phyloP scores from a whole-genome alignment of 2,797 vertebrate species.

The Atherinosoma microstoma region DNA sequence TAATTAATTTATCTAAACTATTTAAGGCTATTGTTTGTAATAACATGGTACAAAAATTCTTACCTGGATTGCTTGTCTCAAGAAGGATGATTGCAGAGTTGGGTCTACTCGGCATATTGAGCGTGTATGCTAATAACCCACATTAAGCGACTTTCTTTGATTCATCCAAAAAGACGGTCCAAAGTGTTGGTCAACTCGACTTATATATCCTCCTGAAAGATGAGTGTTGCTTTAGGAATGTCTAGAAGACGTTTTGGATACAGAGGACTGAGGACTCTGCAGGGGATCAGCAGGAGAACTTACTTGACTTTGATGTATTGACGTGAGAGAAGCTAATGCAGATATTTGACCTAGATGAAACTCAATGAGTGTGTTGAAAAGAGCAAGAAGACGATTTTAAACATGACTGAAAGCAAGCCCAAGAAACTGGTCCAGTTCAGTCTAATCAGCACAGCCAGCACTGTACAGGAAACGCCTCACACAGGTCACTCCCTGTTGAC shows the following conservation, averaged over 20 bases:
- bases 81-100: constrained; percentile 27
- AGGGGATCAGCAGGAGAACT: constrained; percentile 3
- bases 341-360: constrained; percentile 53
- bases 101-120: constrained; percentile 50
- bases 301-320: constrained; percentile 52
- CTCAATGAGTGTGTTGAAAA: constrained; percentile 41
- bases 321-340: background rate
- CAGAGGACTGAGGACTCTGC: constrained; percentile 24
- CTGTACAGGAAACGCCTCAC: background rate
- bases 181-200: constrained; percentile 18
- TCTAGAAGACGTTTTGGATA: constrained; percentile 31
- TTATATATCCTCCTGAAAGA: constrained; percentile 51
- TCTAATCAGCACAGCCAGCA: constrained; percentile 20
- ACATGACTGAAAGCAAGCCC: constrained; percentile 1
- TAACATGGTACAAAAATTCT: background rate
- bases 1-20: background rate
- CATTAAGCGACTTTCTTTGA: background rate
- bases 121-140: background rate
- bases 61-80: constrained; percentile 67
- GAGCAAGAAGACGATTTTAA: constrained; percentile 16
- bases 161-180: constrained; percentile 3
- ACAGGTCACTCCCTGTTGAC: background rate
- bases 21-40: background rate
- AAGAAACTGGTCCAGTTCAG: constrained; percentile 19
- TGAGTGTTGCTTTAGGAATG: background rate